Percentiles rank a stretch among this genome's conserved stretches.
phyloP scores from a whole-genome alignment of 2,113 vertebrate species.

The Scomber japonicus region DNA sequence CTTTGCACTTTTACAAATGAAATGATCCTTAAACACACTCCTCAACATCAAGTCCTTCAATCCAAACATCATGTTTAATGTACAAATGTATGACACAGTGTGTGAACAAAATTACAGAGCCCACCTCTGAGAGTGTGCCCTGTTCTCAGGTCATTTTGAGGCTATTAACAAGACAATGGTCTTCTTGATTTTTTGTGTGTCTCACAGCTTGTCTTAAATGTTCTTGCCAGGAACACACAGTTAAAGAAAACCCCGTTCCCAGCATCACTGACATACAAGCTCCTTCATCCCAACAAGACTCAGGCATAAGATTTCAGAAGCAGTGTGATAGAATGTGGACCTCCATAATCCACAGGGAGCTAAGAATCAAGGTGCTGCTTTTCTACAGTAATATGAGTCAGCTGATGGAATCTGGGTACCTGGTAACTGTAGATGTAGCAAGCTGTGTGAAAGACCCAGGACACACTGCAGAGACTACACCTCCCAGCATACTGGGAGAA shows the following conservation, averaged over 20 bases:
- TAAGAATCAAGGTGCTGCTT: slow-evolving; percentile 30
- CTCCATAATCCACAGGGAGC: slow-evolving; percentile 42
- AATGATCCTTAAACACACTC: no score
- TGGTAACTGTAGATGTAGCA: not conserved
- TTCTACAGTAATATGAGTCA: slow-evolving; percentile 1
- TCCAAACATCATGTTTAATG: not conserved
- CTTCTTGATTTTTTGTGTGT: no score
- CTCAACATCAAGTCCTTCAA: not conserved
- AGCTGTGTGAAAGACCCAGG: slow-evolving; percentile 5
- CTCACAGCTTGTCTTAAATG: slow-evolving; percentile 3
- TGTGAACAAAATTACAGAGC: no score
- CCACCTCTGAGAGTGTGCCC: no score
- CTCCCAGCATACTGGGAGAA: not conserved
- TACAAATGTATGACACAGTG: not conserved
- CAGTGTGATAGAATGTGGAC: slow-evolving; percentile 65
- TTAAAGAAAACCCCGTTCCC: slow-evolving; percentile 4
- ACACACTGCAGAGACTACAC: not conserved
- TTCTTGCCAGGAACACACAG: slow-evolving; percentile 9
- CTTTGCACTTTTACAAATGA: no score
- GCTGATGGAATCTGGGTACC: slow-evolving; percentile 3
- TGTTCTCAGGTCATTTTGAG: no score
- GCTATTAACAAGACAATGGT: no score
- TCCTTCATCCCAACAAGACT: slow-evolving; percentile 14
- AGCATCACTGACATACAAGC: slow-evolving; percentile 17
- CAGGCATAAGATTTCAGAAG: slow-evolving; percentile 35